Base-by-base conservation (phyloP, 2,797 vertebrate genomes). In the Aplochiton taeniatus region DNA sequence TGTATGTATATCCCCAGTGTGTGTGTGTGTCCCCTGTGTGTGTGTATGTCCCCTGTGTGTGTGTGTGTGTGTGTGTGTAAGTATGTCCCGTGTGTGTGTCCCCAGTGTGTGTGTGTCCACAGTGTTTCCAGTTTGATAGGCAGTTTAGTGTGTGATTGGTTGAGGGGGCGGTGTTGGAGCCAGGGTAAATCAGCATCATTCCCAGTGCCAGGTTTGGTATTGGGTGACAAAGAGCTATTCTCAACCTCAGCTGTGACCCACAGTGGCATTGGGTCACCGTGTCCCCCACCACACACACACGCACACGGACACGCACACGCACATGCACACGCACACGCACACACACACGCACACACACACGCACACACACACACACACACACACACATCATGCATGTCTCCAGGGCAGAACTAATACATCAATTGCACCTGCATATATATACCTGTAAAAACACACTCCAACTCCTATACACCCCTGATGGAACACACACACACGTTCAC, bases 41-140 rank as follows among this genome's bases (percentile, higher is more conserved):
- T 50, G 17, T 17, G 63, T 58, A 20, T 14, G 8, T 2, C n/a
- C n/a, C n/a, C n/a, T n/a, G 47, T 41, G 54, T 17, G 47, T 19
- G 47, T 57, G 63, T 52, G 68, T 66, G 70, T 72, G 73, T 63
- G 76, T 64, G 1, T 53, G 51, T 17, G 51, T 17, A 18, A 53
- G 11, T 53, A 18, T 54, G 18, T 9, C 17, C 2, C 2, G 31
- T 31, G 6, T 31, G 2, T 31, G 10, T 50, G 11, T 77, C 65
- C 70, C 71, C 52, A 62, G 68, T 78, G 81, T 58, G 51, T 45
- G 51, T 62, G 79, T 57, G 78, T 54, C 16, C 18, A 4, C 61
- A 87, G 89, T 87, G 89, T 91, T 91, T 89, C 85, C 77, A 58
- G 64, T 79, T 78, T 89, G 90, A 93, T 74, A 89, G 89, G 85